Evolutionary conservation across 1,140 invertebrate species (phyloP).

Genomic region (Camponotus pennsylvanicus): DNA sequence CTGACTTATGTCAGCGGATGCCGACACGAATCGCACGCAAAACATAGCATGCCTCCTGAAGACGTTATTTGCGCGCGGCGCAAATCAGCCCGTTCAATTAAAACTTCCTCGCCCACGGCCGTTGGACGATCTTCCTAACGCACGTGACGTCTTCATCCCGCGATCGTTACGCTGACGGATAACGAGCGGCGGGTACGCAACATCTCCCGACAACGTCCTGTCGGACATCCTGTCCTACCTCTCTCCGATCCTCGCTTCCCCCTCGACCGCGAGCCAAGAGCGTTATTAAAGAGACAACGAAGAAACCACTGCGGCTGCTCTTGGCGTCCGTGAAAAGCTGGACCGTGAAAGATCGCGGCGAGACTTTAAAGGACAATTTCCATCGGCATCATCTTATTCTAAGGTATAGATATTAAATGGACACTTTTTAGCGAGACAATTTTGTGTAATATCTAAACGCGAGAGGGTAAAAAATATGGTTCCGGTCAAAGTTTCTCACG

Average conservation of each 20-base stretch:
- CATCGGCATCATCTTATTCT: neutral
- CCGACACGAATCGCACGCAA: constrained; percentile 16
- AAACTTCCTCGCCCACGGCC: constrained; percentile 37
- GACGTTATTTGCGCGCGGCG: constrained; percentile 52
- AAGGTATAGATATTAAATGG: neutral
- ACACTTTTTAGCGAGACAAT: neutral
- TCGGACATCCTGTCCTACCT: neutral
- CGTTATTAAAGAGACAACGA: constrained; percentile 67
- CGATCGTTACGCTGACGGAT: constrained; percentile 45
- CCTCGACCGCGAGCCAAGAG: constrained; percentile 1
- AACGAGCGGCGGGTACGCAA: constrained; percentile 32
- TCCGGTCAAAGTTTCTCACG: neutral
- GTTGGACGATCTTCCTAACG: constrained; percentile 39
- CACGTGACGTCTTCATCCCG: constrained; percentile 50
- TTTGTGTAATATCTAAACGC: neutral
- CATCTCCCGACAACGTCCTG: constrained; percentile 30
- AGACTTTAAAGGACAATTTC: constrained; percentile 18
- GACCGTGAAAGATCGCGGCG: constrained; percentile 2
- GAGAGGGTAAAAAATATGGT: constrained; percentile 13
- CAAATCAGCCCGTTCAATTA: constrained; percentile 55
- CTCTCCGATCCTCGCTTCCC: constrained; percentile 1
- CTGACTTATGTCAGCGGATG: neutral
- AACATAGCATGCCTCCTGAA: constrained; percentile 6
- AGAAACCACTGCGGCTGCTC: constrained; percentile 34
- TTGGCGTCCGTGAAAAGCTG: constrained; percentile 56